Base-by-base conservation (phyloP, 1,140 invertebrate genomes). In the Zaprionus nigranus region DNA sequence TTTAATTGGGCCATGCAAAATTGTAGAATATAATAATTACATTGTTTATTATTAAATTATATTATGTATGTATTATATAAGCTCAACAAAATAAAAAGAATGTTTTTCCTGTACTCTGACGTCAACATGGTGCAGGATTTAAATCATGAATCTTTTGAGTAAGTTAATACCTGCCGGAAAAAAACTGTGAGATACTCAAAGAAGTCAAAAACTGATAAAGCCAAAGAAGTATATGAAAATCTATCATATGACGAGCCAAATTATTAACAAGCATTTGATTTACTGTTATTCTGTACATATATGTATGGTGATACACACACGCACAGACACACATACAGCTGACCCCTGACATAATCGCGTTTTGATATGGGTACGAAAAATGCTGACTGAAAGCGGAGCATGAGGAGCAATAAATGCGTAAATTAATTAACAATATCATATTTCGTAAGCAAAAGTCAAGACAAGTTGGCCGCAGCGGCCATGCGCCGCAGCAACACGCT, bases 341-440 rank as follows among this genome's bases (percentile, higher is more conserved):
- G 81, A 83, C 81, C 85, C 56, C 67, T 83, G 85, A 78, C 81
- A 75, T 59, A 72, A 78, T 78, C 74, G 70, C 61, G 46, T 13
- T 81, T 81, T 87, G 84, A 87, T 65, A 74, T 87, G 77, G 83
- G 83, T 82, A 54, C 49, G n/a, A 70, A 80, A 86, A 73, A 22
- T 78, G 84, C 78, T 69, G 73, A 75, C 60, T 81, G 70, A 73
- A 61, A 51, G 24, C 24, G 79, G 67, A 43, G 74, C 69, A 51
- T 57, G 65, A 73, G 64, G 65, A 53, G 43, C 75, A 81, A 77
- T 79, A 85, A 82, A 85, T 75, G 85, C 82, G 63, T 90, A 90
- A 90, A 90, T 90, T 90, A 90, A 90, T 90, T 90, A 90, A 90
- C 79, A 90, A 82, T 82, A 90, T 90, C 82, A 72, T 75, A 75